phyloP scores from a whole-genome alignment of 2,888 invertebrate species.

The Ditylenchus weischeri region DNA sequence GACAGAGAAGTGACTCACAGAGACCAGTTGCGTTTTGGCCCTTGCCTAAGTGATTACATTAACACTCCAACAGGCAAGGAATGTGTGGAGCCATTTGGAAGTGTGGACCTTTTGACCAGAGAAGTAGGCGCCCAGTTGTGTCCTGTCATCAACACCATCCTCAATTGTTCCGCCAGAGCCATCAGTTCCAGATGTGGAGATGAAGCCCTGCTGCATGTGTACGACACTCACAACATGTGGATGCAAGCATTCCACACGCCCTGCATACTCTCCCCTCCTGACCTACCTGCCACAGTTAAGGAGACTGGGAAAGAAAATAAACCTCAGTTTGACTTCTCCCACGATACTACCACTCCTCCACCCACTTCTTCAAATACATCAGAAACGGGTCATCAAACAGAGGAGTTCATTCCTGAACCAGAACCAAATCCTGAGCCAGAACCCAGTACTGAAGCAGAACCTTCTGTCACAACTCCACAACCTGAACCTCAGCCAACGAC shows the following conservation, averaged over 20 bases:
- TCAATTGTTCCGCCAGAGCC: conserved; percentile 38
- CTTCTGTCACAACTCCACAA: conserved; percentile 5
- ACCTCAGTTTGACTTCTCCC: too few relatives aligned
- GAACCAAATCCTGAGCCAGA: conserved; percentile 19
- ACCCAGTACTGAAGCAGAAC: conserved; percentile 11
- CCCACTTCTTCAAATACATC: neutral
- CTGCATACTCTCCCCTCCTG: neutral
- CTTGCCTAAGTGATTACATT: conserved; percentile 38
- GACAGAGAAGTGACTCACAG: conserved; percentile 24
- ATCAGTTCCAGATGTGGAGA: conserved; percentile 47
- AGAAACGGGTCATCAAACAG: neutral
- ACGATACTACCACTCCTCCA: too few relatives aligned
- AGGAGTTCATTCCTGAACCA: conserved; percentile 7
- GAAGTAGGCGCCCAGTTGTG: conserved; percentile 44
- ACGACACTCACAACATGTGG: conserved; percentile 48
- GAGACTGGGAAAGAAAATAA: too few relatives aligned
- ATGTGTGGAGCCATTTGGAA: conserved; percentile 44
- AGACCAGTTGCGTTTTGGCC: conserved; percentile 26
- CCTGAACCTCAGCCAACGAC: conserved; percentile 8
- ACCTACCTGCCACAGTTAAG: neutral
- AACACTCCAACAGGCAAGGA: conserved; percentile 37
- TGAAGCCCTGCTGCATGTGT: conserved; percentile 54
- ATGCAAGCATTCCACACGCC: neutral
- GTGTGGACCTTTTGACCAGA: conserved; percentile 35
- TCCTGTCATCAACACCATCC: conserved; percentile 40